A percentile compares a stretch with the other conserved stretches of the same genome.
Evolutionary conservation across 2,797 vertebrate species (phyloP).

Genomic region (Rhyacichthys aspro): DNA sequence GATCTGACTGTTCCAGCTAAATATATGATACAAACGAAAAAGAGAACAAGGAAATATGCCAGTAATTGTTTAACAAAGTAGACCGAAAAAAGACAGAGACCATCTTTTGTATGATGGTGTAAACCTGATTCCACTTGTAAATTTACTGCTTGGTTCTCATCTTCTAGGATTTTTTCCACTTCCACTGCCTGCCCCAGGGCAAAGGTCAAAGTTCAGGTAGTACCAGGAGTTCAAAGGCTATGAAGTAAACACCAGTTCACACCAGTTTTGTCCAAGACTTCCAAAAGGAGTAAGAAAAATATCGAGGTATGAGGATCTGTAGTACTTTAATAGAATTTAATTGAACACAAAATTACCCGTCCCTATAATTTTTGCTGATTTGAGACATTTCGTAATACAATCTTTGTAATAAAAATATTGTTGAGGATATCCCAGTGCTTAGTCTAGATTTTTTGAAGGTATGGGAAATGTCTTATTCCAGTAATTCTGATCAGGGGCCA

Average conservation of each 20-base stretch:
- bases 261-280: conserved; percentile 3
- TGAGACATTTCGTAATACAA: background rate
- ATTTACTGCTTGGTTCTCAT: background rate
- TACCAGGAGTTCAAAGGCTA: conserved; percentile 9
- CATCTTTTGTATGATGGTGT: no score
- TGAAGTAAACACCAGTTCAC: conserved; percentile 33
- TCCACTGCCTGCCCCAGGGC: background rate
- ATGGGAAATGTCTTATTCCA: conserved; percentile 43
- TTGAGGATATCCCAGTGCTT: conserved; percentile 3
- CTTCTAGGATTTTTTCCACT: background rate
- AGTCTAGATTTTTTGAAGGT: conserved; percentile 18
- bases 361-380: conserved; percentile 1
- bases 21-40: no score
- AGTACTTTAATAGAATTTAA: background rate
- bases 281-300: background rate
- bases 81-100: no score
- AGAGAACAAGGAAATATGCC: no score
- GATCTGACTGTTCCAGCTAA: no score
- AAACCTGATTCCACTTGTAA: no score
- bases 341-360: conserved; percentile 5
- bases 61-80: no score
- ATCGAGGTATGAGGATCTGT: no score
- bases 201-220: conserved; percentile 6
- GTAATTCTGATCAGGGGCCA: conserved; percentile 45
- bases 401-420: background rate